These are phyloP conservation scores for Embidobia sp. DNA, from an alignment of 2,888 invertebrate genomes.

Conservation along the genomic window DNA sequence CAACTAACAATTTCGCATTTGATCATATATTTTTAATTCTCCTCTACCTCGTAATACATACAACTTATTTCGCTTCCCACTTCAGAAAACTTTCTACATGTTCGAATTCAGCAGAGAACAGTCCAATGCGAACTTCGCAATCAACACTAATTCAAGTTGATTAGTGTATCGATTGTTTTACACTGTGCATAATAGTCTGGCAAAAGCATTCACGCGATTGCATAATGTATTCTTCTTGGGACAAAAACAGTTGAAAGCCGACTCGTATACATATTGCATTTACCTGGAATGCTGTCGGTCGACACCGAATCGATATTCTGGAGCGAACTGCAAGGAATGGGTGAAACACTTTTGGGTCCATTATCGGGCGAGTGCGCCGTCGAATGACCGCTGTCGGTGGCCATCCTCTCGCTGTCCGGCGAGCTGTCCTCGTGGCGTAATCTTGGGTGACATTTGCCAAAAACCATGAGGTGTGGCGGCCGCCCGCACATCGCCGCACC, in stretches of 20 bases:
- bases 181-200: no score
- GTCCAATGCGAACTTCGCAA: no score
- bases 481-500: slow-evolving; percentile 79
- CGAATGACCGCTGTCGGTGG: slow-evolving; percentile 95
- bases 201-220: no score
- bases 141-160: neutral
- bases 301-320: slow-evolving; percentile 79
- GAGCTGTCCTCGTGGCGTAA: slow-evolving; percentile 89
- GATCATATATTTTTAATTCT: no score
- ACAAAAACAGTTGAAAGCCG: neutral
- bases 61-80: no score
- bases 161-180: neutral
- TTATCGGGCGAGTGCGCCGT: slow-evolving; percentile 94
- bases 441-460: slow-evolving; percentile 75
- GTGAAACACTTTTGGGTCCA: slow-evolving; percentile 93
- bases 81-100: no score
- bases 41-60: no score
- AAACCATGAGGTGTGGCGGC: slow-evolving; percentile 74
- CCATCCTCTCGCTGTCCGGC: slow-evolving; percentile 92
- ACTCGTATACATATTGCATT: slow-evolving; percentile 4
- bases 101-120: no score
- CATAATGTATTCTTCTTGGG: neutral
- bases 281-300: slow-evolving; percentile 78
- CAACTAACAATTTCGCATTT: no score
- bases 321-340: slow-evolving; percentile 83